Evolutionary conservation across 2,888 invertebrate genomes (phyloP), one percentile per base, ranked within the genome.

Genomic region (Anaspis maculata): DNA sequence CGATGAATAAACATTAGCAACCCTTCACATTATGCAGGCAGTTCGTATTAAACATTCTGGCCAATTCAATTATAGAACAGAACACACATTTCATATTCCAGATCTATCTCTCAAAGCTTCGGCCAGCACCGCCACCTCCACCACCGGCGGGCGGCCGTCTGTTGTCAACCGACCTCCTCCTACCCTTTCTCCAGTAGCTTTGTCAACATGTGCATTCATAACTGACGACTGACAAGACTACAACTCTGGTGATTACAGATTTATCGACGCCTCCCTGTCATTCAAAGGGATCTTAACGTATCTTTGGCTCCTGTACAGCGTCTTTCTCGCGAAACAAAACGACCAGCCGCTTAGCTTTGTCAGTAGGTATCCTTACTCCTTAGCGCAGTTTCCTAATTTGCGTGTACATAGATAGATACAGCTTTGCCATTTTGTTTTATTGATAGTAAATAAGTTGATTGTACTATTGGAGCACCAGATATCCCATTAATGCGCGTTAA

Each of bases 31-130:
- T 62, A 62, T 62, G 62, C 61, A 62, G 51, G 56, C 59, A 51
- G 54, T 56, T 53, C 54, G 52, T 59, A 61, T 61, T 61, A 60
- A 58, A 60, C 59, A 60, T 61, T 59, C 59, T 60, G 61, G 57
- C 59, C 62, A 59, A 64, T 62, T 62, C 62, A 62, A 64, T 64
- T 64, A 64, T 59, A 57, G 56, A 59, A 57, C 54, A 57, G 56
- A 54, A 55, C 56, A 57, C 56, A 58, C 58, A 59, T 58, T 59
- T 58, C 57, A 59, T 57, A 61, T 59, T 59, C 59, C 49, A 50
- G 51, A 54, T 56, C 52, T 54, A 52, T 48, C 47, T 51, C 49
- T 36, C 42, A 44, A 45, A 47, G 45, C 46, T 34, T 38, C 45
- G 46, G 32, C 27, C 30, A 22, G 7, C 27, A 28, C 25, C 30